Evolutionary conservation across 92 coral and sea anemone genomes (phyloP), one percentile per base, ranked within the genome.

Genomic region (Umimayanthus kanabou): DNA sequence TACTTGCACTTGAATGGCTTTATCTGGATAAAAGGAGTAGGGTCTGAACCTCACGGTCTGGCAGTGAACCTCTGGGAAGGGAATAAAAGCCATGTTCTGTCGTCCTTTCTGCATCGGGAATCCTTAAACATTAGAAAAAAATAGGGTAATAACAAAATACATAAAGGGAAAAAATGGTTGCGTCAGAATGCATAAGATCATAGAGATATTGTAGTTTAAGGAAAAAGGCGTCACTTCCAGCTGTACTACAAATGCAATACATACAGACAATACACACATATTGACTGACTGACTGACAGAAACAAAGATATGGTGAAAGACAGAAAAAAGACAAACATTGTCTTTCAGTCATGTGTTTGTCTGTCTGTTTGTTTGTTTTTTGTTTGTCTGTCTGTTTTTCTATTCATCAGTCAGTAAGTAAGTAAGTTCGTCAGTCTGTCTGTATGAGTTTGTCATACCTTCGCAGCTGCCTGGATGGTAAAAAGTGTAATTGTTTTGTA

Each of bases 401-500:
- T n/a, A n/a, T n/a, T n/a, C n/a, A n/a, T n/a, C n/a, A n/a, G n/a
- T n/a, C n/a, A n/a, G n/a, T n/a, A n/a, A n/a, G n/a, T n/a, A n/a
- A n/a, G n/a, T n/a, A n/a, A n/a, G n/a, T n/a, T n/a, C n/a, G n/a
- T n/a, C n/a, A n/a, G n/a, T n/a, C n/a, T n/a, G n/a, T n/a, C n/a
- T n/a, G n/a, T n/a, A n/a, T n/a, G 43, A 74, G 16, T 28, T 40
- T 5, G 6, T 42, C 80, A 9, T 77, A 93, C 95, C 95, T 87
- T 91, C 92, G 76, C 95, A 93, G 81, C 93, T 93, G 40, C 95
- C 95, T 39, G 89, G 95, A 72, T 93, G 95, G 39, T 90, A 91
- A 2, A 88, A 53, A 4, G 93, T 80, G 79, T 83, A 85, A 81
- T 90, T 90, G 5, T 26, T 84, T 79, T 74, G 84, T 14, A 78